A percentile compares a stretch with the other conserved stretches of the same genome.
These are phyloP conservation scores for Ceramica pisi DNA, from an alignment of 2,888 invertebrate genomes.

Conservation along the genomic window DNA sequence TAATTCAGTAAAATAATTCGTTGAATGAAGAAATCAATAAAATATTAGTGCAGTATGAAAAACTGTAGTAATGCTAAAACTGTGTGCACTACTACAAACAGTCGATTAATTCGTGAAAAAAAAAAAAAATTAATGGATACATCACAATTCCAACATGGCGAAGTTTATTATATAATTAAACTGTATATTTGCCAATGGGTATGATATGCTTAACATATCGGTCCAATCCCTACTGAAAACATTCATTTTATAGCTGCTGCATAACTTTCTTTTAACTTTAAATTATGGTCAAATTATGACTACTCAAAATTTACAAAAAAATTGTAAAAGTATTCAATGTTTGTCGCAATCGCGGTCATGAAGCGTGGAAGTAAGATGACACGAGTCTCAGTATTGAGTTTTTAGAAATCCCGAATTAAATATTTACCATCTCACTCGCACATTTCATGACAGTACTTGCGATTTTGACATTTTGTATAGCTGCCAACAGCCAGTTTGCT, in stretches of 20 bases:
- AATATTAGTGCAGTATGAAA: conserved; percentile 7
- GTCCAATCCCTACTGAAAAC: neutral
- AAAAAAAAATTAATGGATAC: conserved; percentile 15
- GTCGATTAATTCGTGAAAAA: conserved; percentile 14
- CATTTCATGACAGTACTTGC: neutral
- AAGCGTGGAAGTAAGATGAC: neutral
- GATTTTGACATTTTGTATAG: too few relatives aligned
- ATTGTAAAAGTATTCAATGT: neutral
- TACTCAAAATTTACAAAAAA: neutral
- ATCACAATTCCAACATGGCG: conserved; percentile 37
- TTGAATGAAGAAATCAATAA: conserved; percentile 27
- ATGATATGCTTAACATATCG: conserved; percentile 49
- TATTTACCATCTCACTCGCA: neutral
- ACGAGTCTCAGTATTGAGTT: neutral
- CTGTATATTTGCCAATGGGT: conserved; percentile 9
- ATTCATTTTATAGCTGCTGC: conserved; percentile 9
- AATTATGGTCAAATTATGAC: neutral
- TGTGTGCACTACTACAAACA: conserved; percentile 6
- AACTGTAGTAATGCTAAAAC: neutral
- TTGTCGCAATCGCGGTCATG: neutral
- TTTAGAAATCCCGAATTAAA: neutral
- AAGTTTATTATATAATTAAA: conserved; percentile 14
- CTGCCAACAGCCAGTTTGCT: neutral
- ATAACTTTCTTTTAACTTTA: neutral
- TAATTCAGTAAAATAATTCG: conserved; percentile 36